phyloP scores from a whole-genome alignment of 2,113 vertebrate genomes.

The Talpa occidentalis region DNA sequence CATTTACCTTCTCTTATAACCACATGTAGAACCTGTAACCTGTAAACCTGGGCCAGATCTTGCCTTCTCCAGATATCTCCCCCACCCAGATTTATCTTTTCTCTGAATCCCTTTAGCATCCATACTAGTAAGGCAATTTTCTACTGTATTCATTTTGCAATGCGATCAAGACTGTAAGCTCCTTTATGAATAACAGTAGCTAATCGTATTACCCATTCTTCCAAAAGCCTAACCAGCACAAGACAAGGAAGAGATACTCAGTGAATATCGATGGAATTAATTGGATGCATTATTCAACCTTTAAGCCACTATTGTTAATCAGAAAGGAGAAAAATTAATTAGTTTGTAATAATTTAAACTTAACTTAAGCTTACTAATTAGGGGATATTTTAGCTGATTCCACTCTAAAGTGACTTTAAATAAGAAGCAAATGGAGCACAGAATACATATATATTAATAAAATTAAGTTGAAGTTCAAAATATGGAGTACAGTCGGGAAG shows the following conservation, averaged over 20 bases:
- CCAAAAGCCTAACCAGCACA: not conserved
- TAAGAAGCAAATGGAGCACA: not conserved
- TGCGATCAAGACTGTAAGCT: not conserved
- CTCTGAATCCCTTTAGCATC: not conserved
- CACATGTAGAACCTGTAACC: not conserved
- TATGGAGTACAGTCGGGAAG: not conserved
- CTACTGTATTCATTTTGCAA: not conserved
- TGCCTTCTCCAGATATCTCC: not conserved
- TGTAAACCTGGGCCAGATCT: not conserved
- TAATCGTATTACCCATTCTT: not conserved
- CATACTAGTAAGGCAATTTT: not conserved
- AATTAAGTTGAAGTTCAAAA: not conserved
- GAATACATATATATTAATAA: not conserved
- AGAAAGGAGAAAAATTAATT: not conserved
- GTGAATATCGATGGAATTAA: not conserved
- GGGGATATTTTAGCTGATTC: not conserved
- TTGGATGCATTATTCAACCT: not conserved
- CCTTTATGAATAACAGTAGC: too few species aligned
- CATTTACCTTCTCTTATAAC: not conserved
- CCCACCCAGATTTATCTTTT: not conserved
- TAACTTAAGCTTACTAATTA: not conserved
- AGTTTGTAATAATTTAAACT: not conserved
- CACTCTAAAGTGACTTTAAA: not conserved
- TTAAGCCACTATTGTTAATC: not conserved
- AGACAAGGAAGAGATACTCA: not conserved